Percentiles rank a stretch among this genome's conserved stretches.
phyloP scores from a whole-genome alignment of 2,113 vertebrate species.

The Siniperca chuatsi region DNA sequence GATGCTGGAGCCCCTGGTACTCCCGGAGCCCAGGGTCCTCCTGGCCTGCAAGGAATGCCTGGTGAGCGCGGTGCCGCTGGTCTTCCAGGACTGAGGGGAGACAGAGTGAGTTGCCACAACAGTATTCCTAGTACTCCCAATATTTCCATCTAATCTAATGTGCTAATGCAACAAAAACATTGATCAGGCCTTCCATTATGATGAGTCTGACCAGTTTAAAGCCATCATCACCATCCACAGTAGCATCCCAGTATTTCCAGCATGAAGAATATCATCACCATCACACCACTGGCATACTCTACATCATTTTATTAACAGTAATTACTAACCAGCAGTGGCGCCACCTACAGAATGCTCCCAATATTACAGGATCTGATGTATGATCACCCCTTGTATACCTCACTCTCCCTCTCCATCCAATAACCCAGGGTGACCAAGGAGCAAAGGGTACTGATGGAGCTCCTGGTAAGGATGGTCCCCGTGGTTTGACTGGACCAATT shows the following conservation, averaged over 20 bases:
- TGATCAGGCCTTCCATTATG: too few species aligned
- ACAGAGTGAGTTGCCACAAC: constrained; percentile 89
- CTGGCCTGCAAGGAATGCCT: constrained; percentile 99
- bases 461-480: constrained; percentile 93
- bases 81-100: constrained; percentile 96
- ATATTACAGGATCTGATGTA: not conserved
- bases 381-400: not conserved
- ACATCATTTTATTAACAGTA: not conserved
- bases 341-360: not conserved
- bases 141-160: not conserved
- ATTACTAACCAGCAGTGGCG: not conserved
- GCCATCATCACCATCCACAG: not conserved
- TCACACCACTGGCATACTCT: not conserved
- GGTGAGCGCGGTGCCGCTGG: constrained; percentile 95
- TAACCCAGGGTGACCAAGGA: constrained; percentile 92
- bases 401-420: constrained; percentile 1
- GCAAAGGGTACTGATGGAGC: constrained; percentile 92
- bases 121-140: not conserved
- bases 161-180: not conserved
- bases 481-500: constrained; percentile 95
- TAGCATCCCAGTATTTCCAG: not conserved
- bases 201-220: not conserved
- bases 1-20: constrained; percentile 91
- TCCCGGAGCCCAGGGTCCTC: constrained; percentile 91
- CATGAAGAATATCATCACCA: not conserved